Evolutionary conservation across 2,888 invertebrate genomes (phyloP), one percentile per base, ranked within the genome.

Genomic region (Drosophila fulvimacula): DNA sequence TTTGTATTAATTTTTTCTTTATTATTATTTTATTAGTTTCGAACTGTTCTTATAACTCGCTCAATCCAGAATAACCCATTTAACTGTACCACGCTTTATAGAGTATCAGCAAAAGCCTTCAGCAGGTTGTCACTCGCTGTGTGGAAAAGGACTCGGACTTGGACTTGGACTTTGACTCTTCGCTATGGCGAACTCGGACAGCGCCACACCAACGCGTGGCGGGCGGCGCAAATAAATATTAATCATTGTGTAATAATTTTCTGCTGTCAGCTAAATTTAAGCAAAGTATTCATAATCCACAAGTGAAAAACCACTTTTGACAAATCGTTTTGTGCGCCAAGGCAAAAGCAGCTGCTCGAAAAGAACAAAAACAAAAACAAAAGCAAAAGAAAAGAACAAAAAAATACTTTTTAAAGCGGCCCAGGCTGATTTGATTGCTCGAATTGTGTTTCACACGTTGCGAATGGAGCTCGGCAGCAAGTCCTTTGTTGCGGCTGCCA

Each of bases 231-330:
- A 88, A 90, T 80, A 89, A 82, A 87, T 90, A 90, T 90, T 90
- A 90, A 90, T 90, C 90, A 90, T 90, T 83, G 81, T 73, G 85
- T 88, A 90, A 88, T 88, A 88, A 90, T 90, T 90, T 90, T 90
- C 83, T 88, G 90, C 89, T 90, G 90, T 90, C 89, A 87, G 90
- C 89, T 83, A 83, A 89, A 88, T 89, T 90, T 83, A 90, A 85
- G 90, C 80, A 89, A 90, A 87, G 90, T 87, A 90, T 90, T 90
- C 90, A 90, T 90, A 90, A 90, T 90, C 88, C 89, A 79, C 79
- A 89, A 88, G 86, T 88, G 79, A 79, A 81, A 76, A 89, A 75
- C 81, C 89, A 73, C 88, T 76, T 82, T 90, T 90, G 90, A 90
- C 90, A 90, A 90, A 90, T 90, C 85, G 90, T 83, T 90, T 78